These are phyloP conservation scores for Cerastoderma edule DNA, from an alignment of 2,888 invertebrate species.

Conservation along the genomic window DNA sequence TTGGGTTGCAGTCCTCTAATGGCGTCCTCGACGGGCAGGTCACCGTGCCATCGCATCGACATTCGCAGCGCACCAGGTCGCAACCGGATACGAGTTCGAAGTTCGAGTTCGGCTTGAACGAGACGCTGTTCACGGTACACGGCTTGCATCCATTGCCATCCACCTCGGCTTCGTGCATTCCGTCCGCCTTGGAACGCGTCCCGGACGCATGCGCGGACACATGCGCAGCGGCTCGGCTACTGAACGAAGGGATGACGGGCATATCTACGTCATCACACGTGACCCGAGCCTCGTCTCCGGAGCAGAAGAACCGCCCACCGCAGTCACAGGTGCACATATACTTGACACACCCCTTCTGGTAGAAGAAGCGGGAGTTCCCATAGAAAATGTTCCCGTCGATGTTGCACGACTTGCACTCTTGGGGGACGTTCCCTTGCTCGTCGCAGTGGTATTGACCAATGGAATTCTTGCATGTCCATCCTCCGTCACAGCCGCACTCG, in stretches of 20 bases:
- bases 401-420: slow-evolving; percentile 55
- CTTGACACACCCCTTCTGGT: slow-evolving; percentile 44
- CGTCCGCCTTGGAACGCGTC: background rate
- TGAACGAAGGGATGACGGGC: slow-evolving; percentile 17
- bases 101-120: background rate
- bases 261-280: slow-evolving; percentile 33
- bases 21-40: slow-evolving; percentile 61
- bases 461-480: slow-evolving; percentile 65
- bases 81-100: slow-evolving; percentile 53
- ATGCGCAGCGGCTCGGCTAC: slow-evolving; percentile 21
- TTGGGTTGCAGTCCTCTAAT: slow-evolving; percentile 29
- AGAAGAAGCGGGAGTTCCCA: slow-evolving; percentile 51
- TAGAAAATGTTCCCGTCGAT: slow-evolving; percentile 53
- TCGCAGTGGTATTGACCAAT: slow-evolving; percentile 45
- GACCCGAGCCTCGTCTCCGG: slow-evolving; percentile 36
- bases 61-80: slow-evolving; percentile 68
- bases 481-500: slow-evolving; percentile 74
- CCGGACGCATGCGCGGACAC: no score
- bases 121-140: slow-evolving; percentile 29
- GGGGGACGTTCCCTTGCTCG: slow-evolving; percentile 23
- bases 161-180: background rate
- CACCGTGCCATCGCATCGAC: slow-evolving; percentile 69
- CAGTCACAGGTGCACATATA: slow-evolving; percentile 65
- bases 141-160: slow-evolving; percentile 21
- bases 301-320: slow-evolving; percentile 57